Conservation (phyloP, 2,113 vertebrate genomes). For the Pollachius pollachius region DNA sequence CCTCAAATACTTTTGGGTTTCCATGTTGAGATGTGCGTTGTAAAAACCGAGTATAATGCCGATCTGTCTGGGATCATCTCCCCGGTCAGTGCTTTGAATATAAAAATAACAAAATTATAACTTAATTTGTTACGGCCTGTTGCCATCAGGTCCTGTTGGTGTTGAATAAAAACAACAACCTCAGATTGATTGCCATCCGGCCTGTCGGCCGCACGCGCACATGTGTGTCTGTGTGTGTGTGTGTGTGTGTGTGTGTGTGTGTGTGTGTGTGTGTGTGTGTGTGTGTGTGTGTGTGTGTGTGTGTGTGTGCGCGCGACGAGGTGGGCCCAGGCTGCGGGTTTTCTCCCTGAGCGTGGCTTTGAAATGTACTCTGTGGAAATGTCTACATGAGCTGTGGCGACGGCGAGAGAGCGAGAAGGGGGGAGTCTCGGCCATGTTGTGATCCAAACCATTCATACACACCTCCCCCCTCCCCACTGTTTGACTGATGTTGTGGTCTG, state of each 20-base stretch:
- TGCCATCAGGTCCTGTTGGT: background rate
- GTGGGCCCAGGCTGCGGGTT: conserved; percentile 41
- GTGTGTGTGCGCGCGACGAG: conserved; percentile 13
- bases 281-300: background rate
- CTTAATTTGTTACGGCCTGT: background rate
- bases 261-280: too few species aligned
- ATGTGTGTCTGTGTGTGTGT: too few species aligned
- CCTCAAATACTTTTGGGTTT: too few species aligned
- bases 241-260: too few species aligned
- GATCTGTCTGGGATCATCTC: background rate
- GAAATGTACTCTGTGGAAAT: conserved; percentile 47
- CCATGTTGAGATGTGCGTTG: too few species aligned
- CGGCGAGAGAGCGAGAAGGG: background rate
- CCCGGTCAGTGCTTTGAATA: background rate
- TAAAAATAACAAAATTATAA: background rate
- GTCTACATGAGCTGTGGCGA: conserved; percentile 54
- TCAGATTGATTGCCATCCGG: conserved; percentile 10
- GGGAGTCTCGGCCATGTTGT: conserved; percentile 42
- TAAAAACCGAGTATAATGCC: too few species aligned
- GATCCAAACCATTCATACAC: conserved; percentile 35
- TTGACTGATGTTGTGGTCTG: conserved; percentile 60
- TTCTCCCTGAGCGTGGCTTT: conserved; percentile 37
- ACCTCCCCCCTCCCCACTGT: conserved; percentile 20
- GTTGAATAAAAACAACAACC: background rate
- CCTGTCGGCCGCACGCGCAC: conserved; percentile 6